Evolutionary conservation across 2,888 invertebrate genomes (phyloP), one percentile per base, ranked within the genome.

Genomic region (Amiota mariae): DNA sequence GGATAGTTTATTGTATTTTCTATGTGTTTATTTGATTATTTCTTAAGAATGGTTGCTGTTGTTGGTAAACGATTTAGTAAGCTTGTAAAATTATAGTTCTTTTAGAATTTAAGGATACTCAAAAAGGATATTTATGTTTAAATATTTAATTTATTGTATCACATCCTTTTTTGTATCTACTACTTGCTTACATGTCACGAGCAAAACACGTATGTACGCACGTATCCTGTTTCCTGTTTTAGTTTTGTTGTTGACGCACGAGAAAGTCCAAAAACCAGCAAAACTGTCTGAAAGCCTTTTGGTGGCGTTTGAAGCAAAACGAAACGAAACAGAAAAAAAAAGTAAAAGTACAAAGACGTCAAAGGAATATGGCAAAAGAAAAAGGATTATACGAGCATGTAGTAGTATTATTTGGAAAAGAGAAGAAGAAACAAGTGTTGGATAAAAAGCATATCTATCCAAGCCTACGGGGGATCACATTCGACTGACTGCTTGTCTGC

Each of bases 381-480:
- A 15, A 13, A 15, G 13, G 13, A 15, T 54, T 13, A 8, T 54
- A 13, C n/a, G 54, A 12, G n/a, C 6, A 12, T n/a, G 54, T 54
- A n/a, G n/a, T 13, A 1, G 1, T 11, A 13, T 0, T 13, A 12
- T n/a, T 11, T 63, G 18, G 49, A 66, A 48, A 49, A 49, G 8
- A 66, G 48, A 66, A 59, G 59, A 66, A 48, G 66, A 47, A 66
- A 63, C 12, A 12, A 13, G 2, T 46, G 66, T 48, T 68, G 36
- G 49, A 51, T 20, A 51, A 73, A 24, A 24, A 3, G 49, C 15
- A 67, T 75, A 75, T 76, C 81, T 77, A 70, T 13, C 56, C 73
- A 6, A 36, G 84, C 66, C 66, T 66, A 49, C 47, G 10, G 66
- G 66, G 66, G 18, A 66, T 66, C 49, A 15, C 48, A 63, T 48